A percentile compares a stretch with the other conserved stretches of the same genome.
Conservation (phyloP, 2,113 vertebrate genomes). For the Sphaerodactylus townsendi region DNA sequence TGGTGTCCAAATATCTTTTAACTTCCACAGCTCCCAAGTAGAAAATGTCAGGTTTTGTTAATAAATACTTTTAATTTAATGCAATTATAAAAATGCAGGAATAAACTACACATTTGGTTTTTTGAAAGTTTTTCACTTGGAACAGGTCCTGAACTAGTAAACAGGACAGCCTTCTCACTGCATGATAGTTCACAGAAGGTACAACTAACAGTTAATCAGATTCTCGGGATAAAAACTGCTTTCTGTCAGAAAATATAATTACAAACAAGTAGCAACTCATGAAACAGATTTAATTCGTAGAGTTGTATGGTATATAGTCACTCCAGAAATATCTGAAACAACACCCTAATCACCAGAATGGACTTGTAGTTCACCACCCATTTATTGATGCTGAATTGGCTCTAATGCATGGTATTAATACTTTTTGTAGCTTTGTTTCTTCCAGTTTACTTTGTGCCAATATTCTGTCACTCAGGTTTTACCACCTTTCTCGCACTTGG, state of each 20-base stretch:
- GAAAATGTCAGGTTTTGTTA: not conserved
- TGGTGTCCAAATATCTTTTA: constrained; percentile 24
- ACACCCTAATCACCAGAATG: not conserved
- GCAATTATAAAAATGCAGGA: not conserved
- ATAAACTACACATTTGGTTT: not conserved
- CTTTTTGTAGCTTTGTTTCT: no score
- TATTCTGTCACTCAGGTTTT: no score
- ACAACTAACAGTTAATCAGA: no score
- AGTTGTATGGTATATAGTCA: not conserved
- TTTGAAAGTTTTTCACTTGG: not conserved
- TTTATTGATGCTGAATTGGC: no score
- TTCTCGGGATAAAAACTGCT: no score
- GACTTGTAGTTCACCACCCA: not conserved
- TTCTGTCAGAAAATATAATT: not conserved
- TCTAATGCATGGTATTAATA: no score
- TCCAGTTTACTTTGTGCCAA: no score
- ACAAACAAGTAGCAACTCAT: not conserved
- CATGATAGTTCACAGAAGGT: not conserved
- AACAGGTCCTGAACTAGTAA: not conserved
- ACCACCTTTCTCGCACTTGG: no score
- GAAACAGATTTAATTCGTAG: not conserved
- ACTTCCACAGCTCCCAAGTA: constrained; percentile 9
- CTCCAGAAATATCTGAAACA: not conserved
- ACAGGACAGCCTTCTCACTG: not conserved
- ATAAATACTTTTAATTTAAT: not conserved